These are phyloP conservation scores for Hanleya hanleyi DNA, from an alignment of 2,888 invertebrate species.

Conservation along the genomic window DNA sequence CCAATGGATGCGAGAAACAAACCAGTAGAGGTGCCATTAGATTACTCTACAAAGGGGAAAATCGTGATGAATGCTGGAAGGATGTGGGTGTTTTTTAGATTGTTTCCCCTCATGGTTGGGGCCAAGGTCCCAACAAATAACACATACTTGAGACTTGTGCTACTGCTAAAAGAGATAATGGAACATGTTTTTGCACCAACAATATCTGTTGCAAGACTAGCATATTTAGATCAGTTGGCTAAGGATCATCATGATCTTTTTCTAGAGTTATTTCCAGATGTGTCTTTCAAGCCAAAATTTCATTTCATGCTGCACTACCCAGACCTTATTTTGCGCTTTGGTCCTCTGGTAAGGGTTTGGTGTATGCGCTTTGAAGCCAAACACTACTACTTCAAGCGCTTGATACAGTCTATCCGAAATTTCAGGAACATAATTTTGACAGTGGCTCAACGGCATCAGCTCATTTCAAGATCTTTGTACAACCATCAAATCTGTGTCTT, in stretches of 20 bases:
- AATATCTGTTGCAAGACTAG: neutral
- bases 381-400: constrained; percentile 36
- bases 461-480: no score
- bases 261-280: constrained; percentile 15
- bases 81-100: constrained; percentile 18
- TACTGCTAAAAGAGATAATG: constrained; percentile 17
- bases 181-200: constrained; percentile 19
- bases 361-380: constrained; percentile 34
- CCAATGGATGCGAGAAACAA: constrained; percentile 5
- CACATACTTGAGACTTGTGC: constrained; percentile 8
- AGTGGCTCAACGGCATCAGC: constrained; percentile 27
- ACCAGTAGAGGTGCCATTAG: neutral
- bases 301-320: constrained; percentile 37
- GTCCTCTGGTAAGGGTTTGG: constrained; percentile 25
- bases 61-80: constrained; percentile 11
- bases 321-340: constrained; percentile 25
- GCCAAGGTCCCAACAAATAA: constrained; percentile 6
- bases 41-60: neutral
- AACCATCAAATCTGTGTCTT: no score
- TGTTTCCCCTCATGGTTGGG: constrained; percentile 17
- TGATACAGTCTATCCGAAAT: constrained; percentile 11
- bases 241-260: constrained; percentile 14
- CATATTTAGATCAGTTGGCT: constrained; percentile 9
- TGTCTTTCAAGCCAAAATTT: constrained; percentile 22
- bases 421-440: constrained; percentile 26